Evolutionary conservation across 1,140 invertebrate species (phyloP).

Genomic region (Heliothis virescens): DNA sequence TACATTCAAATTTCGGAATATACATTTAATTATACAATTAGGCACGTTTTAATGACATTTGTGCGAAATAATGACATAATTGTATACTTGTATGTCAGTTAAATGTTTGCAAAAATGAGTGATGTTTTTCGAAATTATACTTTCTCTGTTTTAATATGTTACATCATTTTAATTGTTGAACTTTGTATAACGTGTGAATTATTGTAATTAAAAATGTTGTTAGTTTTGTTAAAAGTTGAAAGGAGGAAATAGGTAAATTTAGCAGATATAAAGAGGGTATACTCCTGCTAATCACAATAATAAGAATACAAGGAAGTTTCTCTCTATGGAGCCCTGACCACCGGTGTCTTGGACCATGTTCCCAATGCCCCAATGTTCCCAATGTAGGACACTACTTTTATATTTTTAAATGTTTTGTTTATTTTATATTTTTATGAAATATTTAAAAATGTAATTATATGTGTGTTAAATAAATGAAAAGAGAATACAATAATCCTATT

Average conservation of each 20-base stretch:
- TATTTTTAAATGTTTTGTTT: too few species aligned
- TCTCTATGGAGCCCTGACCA: too few species aligned
- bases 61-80: slow-evolving; percentile 24
- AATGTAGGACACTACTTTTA: too few species aligned
- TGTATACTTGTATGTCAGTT: slow-evolving; percentile 6
- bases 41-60: slow-evolving; percentile 6
- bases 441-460: too few species aligned
- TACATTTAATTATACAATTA: slow-evolving; percentile 13
- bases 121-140: slow-evolving; percentile 12
- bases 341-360: too few species aligned
- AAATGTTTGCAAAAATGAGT: slow-evolving; percentile 3
- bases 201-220: background rate
- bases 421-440: too few species aligned
- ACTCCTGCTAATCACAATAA: too few species aligned
- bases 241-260: background rate
- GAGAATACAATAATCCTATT: too few species aligned
- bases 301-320: too few species aligned
- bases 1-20: background rate
- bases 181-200: background rate
- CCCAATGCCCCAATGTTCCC: too few species aligned
- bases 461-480: too few species aligned
- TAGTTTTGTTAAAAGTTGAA: background rate
- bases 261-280: too few species aligned
- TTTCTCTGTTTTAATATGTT: slow-evolving; percentile 9
- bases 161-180: background rate